Evolutionary conservation across 1,140 invertebrate genomes (phyloP).

Genomic region (Neodiprion fabricii): DNA sequence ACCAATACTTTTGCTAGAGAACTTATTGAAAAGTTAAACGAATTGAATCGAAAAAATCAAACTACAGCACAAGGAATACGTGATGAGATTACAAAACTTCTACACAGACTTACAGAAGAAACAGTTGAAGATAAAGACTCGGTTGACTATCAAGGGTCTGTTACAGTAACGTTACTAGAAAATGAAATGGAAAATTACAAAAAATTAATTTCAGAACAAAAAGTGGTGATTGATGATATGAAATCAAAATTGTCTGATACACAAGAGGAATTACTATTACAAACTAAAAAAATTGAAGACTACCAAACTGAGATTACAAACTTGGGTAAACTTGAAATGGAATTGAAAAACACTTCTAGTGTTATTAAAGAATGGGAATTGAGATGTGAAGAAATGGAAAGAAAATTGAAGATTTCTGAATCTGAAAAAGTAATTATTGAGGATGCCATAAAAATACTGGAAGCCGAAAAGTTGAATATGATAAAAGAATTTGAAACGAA

Average conservation of each 20-base stretch:
- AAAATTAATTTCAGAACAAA: slow-evolving; percentile 57
- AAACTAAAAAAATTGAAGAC: slow-evolving; percentile 30
- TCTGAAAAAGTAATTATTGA: slow-evolving; percentile 39
- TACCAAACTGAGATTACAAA: slow-evolving; percentile 30
- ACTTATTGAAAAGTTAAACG: slow-evolving; percentile 21
- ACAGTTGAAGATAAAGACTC: slow-evolving; percentile 8
- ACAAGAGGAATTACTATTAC: slow-evolving; percentile 43
- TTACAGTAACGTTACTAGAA: slow-evolving; percentile 48
- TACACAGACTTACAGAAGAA: slow-evolving; percentile 21
- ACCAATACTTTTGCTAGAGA: slow-evolving; percentile 23
- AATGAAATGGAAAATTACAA: slow-evolving; percentile 59
- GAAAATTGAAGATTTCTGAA: slow-evolving; percentile 40
- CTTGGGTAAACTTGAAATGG: slow-evolving; percentile 36
- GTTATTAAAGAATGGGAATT: slow-evolving; percentile 54
- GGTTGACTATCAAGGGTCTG: slow-evolving; percentile 1
- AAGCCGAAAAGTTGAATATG: slow-evolving; percentile 24
- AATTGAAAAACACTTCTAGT: slow-evolving; percentile 42
- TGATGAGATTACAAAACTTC: slow-evolving; percentile 11
- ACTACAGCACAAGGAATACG: background rate
- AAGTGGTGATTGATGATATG: slow-evolving; percentile 50
- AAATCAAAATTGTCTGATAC: slow-evolving; percentile 41
- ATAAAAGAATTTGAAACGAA: background rate
- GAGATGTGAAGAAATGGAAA: slow-evolving; percentile 49
- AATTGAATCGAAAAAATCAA: slow-evolving; percentile 26
- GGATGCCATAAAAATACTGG: slow-evolving; percentile 32